Evolutionary conservation across 2,888 invertebrate species (phyloP), one percentile per base, ranked within the genome.

Genomic region (Cataglyphis livida): DNA sequence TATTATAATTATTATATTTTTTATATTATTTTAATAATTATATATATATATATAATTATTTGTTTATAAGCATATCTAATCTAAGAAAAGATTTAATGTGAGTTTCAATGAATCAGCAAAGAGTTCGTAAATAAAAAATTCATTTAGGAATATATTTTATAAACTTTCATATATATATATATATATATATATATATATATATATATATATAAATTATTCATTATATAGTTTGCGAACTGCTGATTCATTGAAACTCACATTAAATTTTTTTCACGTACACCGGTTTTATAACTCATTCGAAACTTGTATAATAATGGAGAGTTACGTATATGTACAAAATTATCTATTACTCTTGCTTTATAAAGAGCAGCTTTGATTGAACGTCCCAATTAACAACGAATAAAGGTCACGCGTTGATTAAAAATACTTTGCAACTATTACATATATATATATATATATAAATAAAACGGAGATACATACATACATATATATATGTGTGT

Each of bases 341-440:
- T 25, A 5, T n/a, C 32, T 25, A 44, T 68, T 68, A 68, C 18
- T 61, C n/a, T 10, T 21, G 6, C 25, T 18, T 54, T 35, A n/a
- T 62, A 12, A 12, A 35, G 35, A 41, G n/a, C 41, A 3, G 1
- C 21, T 10, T 6, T 9, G 15, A 25, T n/a, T 25, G 18, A 32
- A 1, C 25, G 6, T 12, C 0, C 28, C 3, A 66, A 66, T 48
- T 48, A 48, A 66, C 21, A 12, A 35, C 57, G 25, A 68, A 44
- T 25, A 12, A 78, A 48, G 21, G 12, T 44, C 10, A 7, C 5
- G 44, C 6, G 9, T 41, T 32, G 35, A 59, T 68, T 68, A 59
- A 68, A 65, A 66, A 41, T 38, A 65, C 28, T 41, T 57, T 28
- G 38, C 38, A 65, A 66, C 38, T 41, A 38, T 21, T 25, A 25